Conservation (phyloP, 2,888 invertebrate species). For the Thera obeliscata region DNA sequence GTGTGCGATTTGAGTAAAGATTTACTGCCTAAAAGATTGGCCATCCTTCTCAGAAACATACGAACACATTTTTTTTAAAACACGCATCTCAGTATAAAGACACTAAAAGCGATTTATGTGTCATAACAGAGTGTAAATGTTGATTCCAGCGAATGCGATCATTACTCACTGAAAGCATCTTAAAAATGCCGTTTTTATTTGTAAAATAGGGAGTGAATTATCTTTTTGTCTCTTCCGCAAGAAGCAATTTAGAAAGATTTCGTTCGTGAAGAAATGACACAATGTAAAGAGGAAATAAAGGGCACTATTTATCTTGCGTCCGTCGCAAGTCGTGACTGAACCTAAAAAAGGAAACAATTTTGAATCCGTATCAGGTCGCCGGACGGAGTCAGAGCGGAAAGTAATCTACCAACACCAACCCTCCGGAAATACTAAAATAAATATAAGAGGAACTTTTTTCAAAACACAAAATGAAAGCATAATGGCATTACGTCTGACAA, state of each 20-base stretch:
- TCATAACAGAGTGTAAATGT: conserved; percentile 37
- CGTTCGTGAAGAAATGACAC: conserved; percentile 45
- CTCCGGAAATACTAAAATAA: conserved; percentile 68
- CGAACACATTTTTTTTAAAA: conserved; percentile 27
- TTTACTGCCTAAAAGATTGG: background rate
- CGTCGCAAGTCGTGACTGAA: conserved; percentile 56
- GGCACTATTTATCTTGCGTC: conserved; percentile 49
- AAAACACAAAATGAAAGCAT: conserved; percentile 53
- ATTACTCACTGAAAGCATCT: conserved; percentile 31
- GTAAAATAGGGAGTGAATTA: conserved; percentile 32
- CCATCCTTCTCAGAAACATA: conserved; percentile 13
- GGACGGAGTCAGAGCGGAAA: conserved; percentile 52
- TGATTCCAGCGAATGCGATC: conserved; percentile 30
- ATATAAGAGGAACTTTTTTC: conserved; percentile 54
- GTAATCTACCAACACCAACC: conserved; percentile 70
- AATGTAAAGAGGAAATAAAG: conserved; percentile 40
- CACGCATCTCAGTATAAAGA: conserved; percentile 31
- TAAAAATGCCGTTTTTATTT: conserved; percentile 36
- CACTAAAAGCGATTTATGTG: conserved; percentile 36
- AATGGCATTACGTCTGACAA: conserved; percentile 50
- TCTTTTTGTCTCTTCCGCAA: conserved; percentile 24
- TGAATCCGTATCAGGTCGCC: conserved; percentile 49
- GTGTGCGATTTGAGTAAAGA: background rate
- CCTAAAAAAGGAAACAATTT: conserved; percentile 63
- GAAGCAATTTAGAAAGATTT: conserved; percentile 33